Percentiles rank a stretch among this genome's conserved stretches.
phyloP scores from a whole-genome alignment of 2,113 vertebrate genomes.

The Vanacampus margaritifer region DNA sequence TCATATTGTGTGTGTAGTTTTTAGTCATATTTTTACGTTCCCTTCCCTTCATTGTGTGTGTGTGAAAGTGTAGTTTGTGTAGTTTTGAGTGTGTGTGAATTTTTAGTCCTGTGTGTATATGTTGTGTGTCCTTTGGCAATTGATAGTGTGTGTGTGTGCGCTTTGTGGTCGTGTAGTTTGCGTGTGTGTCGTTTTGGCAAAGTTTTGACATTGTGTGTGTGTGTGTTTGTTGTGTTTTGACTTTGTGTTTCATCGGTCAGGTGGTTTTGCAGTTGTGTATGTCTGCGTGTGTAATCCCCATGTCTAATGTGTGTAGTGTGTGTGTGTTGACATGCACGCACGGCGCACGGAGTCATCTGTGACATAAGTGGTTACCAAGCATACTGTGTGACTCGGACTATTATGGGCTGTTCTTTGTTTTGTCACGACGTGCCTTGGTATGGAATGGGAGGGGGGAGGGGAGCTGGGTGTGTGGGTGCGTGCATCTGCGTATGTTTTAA shows the following conservation, averaged over 20 bases:
- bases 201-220: neutral
- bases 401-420: constrained; percentile 79
- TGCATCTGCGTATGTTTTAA: constrained; percentile 16
- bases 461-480: constrained; percentile 37
- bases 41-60: too few relatives aligned
- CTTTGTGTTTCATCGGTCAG: neutral
- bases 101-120: neutral
- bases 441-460: constrained; percentile 64
- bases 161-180: neutral
- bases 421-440: constrained; percentile 73
- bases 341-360: constrained; percentile 48
- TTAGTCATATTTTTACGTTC: too few relatives aligned
- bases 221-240: neutral
- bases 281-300: neutral
- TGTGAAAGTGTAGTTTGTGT: too few relatives aligned
- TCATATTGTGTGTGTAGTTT: neutral
- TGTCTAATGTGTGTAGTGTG: neutral
- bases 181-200: neutral
- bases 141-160: neutral
- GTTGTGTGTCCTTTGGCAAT: too few relatives aligned
- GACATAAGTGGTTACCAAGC: constrained; percentile 73
- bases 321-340: constrained; percentile 15
- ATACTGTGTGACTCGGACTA: constrained; percentile 63
- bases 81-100: too few relatives aligned
- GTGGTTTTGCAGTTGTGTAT: neutral